phyloP scores from a whole-genome alignment of 2,113 vertebrate species.

The Actinemys pallida region DNA sequence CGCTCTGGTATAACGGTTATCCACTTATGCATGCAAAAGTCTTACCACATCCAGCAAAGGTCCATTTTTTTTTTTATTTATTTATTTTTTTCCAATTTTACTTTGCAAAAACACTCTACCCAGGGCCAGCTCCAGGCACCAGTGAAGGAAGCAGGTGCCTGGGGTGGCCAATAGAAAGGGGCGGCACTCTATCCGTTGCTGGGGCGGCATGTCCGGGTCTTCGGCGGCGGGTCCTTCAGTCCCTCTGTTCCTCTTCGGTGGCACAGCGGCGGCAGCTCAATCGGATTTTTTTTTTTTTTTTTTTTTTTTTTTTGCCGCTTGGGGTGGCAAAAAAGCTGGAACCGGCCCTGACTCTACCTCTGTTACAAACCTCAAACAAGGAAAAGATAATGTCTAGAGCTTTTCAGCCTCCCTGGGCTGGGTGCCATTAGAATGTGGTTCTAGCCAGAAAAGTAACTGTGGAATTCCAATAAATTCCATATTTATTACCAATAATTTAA shows the following conservation, averaged over 20 bases:
- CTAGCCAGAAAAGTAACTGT: not conserved
- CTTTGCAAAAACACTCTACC: not conserved
- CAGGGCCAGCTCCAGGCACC: too few relatives aligned
- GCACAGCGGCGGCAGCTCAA: too few relatives aligned
- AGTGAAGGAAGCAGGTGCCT: too few relatives aligned
- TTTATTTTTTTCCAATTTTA: not conserved
- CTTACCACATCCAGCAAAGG: constrained; percentile 28
- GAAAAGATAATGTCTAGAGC: not conserved
- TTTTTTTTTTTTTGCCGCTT: too few relatives aligned
- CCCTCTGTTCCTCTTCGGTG: too few relatives aligned
- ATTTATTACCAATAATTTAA: not conserved
- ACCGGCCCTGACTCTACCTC: not conserved
- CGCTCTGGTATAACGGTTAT: not conserved
- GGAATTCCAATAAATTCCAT: not conserved
- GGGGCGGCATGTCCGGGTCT: too few relatives aligned
- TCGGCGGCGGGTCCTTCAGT: too few relatives aligned
- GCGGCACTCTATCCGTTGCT: too few relatives aligned
- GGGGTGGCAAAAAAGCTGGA: too few relatives aligned
- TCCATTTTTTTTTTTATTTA: not conserved
- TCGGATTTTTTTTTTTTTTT: too few relatives aligned
- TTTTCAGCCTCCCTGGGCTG: not conserved
- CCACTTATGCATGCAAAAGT: constrained; percentile 15
- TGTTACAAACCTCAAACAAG: not conserved
- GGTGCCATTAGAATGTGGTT: not conserved
- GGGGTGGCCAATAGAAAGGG: too few relatives aligned